Evolutionary conservation across 2,797 vertebrate genomes (phyloP), one percentile per base, ranked within the genome.

Genomic region (Mormyrops boulengeri): DNA sequence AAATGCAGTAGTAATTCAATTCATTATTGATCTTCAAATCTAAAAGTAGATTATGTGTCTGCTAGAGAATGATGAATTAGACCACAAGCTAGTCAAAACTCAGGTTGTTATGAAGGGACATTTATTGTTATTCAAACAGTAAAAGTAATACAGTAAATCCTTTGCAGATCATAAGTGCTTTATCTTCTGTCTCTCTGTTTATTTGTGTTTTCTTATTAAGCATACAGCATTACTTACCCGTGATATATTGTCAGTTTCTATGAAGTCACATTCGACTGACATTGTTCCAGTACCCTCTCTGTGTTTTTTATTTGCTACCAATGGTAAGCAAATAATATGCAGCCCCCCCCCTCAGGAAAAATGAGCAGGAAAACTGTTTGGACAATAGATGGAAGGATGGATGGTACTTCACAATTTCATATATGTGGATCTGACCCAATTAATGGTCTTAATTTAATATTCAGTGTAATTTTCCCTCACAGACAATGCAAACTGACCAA

Each of bases 1-100:
- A 82, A 44, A 82, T 82, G 77, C 41, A 82, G 77, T 82, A 82
- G 77, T 82, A n/a, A 82, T 82, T 82, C 77, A 47, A 82, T 82
- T 82, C 41, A 82, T 47, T 47, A 82, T 82, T 82, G 77, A 47
- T 82, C 77, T 82, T 82, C 77, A 44, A n/a, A 47, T 47, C 41
- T 44, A 82, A 44, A 82, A 44, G 77, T n/a, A 44, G 41, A 82
- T 11, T 47, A 44, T 47, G 77, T 82, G 77, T n/a, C 77, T 82
- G 77, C 41, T 82, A 82, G 41, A 82, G 41, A 44, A 82, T 82
- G 77, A 82, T 82, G 77, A 82, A 82, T 82, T 82, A 82, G 19
- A 82, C 19, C 17, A 47, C 41, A 77, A 77, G 77, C 41, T 22
- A 82, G 41, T 22, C 41, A n/a, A 44, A 82, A 11, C 41, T 44